Base-by-base conservation (phyloP, 2,888 invertebrate species). In the Drosophila rubida region DNA sequence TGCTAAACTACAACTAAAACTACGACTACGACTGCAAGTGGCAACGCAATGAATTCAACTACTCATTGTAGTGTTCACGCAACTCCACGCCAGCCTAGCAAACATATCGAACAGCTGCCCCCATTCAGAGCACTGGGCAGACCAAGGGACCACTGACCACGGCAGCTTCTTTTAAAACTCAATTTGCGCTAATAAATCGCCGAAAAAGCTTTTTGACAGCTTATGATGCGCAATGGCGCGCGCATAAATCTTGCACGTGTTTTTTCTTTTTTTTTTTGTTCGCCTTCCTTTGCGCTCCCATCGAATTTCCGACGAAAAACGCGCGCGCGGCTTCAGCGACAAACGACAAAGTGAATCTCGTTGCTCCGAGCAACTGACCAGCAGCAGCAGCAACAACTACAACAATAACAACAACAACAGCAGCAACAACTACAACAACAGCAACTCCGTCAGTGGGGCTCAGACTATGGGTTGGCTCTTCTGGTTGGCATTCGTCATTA, bases 131-230 rank as follows among this genome's bases (percentile, higher is more conserved):
- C 51, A 53, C 57, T 67, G 71, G 27, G 53, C 67, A 67, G 58
- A 25, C 25, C 25, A 19, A 19, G 3, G 19, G 19, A 25, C 57
- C 55, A 16, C 39, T 8, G 19, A 9, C 27, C 23, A 45, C 41
- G 46, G 68, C n/a, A 69, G 62, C 79, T 80, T 88, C 87, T 88
- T 89, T 90, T 88, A 88, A 89, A 90, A 90, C 90, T 90, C 90
- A 90, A 90, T 90, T 90, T 90, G 88, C 87, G 87, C 88, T 86
- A 90, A 90, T 90, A 90, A 90, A 90, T 90, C 89, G 90, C 89
- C 89, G 66, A 89, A 90, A 89, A 90, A 78, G 67, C 80, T 78
- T 88, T 90, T 87, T 90, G 90, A 90, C 90, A 90, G 90, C 87
- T 90, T 89, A 88, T 87, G 88, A 77, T 85, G 84, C 85, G 75